Base-by-base conservation (phyloP, 2,113 vertebrate genomes). In the Turdus rufiventris region DNA sequence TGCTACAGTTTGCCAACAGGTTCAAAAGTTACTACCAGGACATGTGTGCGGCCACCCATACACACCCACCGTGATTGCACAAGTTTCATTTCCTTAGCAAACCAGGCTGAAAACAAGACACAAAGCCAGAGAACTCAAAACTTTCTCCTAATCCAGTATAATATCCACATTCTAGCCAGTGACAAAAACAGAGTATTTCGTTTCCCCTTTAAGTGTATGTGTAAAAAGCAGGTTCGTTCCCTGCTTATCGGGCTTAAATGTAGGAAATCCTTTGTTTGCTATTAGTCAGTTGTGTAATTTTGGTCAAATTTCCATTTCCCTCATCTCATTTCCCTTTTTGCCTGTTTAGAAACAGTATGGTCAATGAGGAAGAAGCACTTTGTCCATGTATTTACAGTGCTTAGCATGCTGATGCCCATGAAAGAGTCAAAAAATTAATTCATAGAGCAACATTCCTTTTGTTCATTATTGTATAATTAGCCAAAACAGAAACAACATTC, bases 21-120 rank as follows among this genome's bases (percentile, higher is more conserved):
- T 85, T 93, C 48, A 65, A 40, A 91, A 89, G 26, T 50, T 67
- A 12, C 34, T 65, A 14, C 60, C 42, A 53, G 47, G 42, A 66
- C 25, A n/a, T 4, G 4, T 20, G 34, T 21, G 31, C n/a, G 38
- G 63, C n/a, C 71, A 65, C 33, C 23, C 63, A 38, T 76, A 62
- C 45, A 19, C 36, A 3, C 42, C 45, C 71, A 28, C 9, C 0
- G 0, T 66, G 50, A 83, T 80, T 94, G 82, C 94, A 76, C 47
- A 90, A 85, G 71, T 94, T 96, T 93, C 85, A 47, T 86, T 96
- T 96, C 96, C 88, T 85, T 86, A 80, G 75, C 78, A 91, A 94
- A 70, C 38, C 25, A 40, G 67, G 23, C 60, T 58, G 54, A 91
- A 95, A 90, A 56, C 34, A 40, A 60, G 40, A 75, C 60, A 66